These are phyloP conservation scores for Phallusia fumigata DNA, from an alignment of 23 tunicate species.

Conservation along the genomic window DNA sequence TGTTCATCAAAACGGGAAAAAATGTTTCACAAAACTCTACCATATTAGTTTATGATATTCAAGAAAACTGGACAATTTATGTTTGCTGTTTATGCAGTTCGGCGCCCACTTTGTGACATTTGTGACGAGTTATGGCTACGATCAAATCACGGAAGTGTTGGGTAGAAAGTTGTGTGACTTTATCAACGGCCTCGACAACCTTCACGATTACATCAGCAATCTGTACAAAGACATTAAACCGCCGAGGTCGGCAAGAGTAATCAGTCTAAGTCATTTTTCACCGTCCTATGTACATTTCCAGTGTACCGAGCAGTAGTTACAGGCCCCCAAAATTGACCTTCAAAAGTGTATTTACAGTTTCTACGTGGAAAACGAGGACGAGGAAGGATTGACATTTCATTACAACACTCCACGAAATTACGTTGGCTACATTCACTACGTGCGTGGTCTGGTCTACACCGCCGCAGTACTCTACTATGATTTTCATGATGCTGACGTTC, in stretches of 20 bases:
- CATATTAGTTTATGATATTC: no score
- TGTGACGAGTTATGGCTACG: conserved; percentile 47
- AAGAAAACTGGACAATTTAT: no score
- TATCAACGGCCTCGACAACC: conserved; percentile 46
- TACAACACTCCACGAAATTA: conserved; percentile 50
- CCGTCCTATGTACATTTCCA: no score
- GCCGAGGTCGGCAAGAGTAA: conserved; percentile 36
- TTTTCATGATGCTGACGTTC: no score
- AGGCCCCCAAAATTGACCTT: no score
- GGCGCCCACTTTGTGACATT: conserved; percentile 62
- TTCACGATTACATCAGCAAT: conserved; percentile 56
- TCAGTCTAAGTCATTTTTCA: no score
- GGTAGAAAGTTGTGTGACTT: conserved; percentile 49
- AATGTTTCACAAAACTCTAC: no score
- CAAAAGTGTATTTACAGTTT: conserved; percentile 33
- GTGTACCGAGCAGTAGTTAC: no score
- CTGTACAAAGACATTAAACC: conserved; percentile 47
- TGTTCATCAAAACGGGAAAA: no score
- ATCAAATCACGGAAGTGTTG: conserved; percentile 32
- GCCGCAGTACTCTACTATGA: conserved; percentile 40
- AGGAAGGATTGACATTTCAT: conserved; percentile 25
- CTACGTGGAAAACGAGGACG: conserved; percentile 47
- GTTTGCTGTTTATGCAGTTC: conserved; percentile 37
- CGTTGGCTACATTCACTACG: conserved; percentile 37
- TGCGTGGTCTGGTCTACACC: conserved; percentile 31